Evolutionary conservation across 2,113 vertebrate genomes (phyloP).

Genomic region (Ursus arctos): DNA sequence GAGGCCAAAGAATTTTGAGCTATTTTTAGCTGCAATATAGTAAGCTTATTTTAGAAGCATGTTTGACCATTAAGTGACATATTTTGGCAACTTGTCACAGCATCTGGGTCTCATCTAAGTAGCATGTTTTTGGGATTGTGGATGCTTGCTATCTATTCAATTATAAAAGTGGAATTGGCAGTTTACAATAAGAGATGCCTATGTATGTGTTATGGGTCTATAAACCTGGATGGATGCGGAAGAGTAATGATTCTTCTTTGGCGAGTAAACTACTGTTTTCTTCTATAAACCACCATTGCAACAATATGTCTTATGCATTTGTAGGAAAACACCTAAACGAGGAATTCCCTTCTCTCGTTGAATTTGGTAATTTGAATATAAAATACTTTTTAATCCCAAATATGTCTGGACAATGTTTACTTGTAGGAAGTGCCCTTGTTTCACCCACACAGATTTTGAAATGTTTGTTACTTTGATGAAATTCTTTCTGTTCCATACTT

Average conservation of each 20-base stretch:
- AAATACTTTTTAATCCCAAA: neutral
- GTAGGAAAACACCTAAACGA: conserved; percentile 25
- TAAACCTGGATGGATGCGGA: neutral
- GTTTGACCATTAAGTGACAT: conserved; percentile 67
- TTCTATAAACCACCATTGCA: neutral
- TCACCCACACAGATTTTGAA: conserved; percentile 18
- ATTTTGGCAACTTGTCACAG: conserved; percentile 70
- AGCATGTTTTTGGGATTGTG: conserved; percentile 48
- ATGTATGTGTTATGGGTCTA: neutral
- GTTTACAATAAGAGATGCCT: neutral
- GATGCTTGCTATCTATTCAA: neutral
- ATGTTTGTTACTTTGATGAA: neutral
- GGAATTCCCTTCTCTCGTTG: neutral
- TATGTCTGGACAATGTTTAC: neutral
- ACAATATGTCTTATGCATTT: neutral
- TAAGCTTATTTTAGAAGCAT: conserved; percentile 74
- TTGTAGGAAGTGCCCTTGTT: neutral
- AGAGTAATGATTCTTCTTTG: neutral
- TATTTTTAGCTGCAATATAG: conserved; percentile 74
- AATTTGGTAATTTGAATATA: neutral
- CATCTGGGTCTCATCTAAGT: conserved; percentile 69
- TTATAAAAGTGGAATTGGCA: conserved; percentile 16
- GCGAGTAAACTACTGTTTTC: neutral
- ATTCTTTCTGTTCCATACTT: conserved; percentile 18
- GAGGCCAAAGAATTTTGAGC: conserved; percentile 63